A percentile compares a stretch with the other conserved stretches of the same genome.
phyloP scores from a whole-genome alignment of 2,113 vertebrate species.

The Plecotus auritus region DNA sequence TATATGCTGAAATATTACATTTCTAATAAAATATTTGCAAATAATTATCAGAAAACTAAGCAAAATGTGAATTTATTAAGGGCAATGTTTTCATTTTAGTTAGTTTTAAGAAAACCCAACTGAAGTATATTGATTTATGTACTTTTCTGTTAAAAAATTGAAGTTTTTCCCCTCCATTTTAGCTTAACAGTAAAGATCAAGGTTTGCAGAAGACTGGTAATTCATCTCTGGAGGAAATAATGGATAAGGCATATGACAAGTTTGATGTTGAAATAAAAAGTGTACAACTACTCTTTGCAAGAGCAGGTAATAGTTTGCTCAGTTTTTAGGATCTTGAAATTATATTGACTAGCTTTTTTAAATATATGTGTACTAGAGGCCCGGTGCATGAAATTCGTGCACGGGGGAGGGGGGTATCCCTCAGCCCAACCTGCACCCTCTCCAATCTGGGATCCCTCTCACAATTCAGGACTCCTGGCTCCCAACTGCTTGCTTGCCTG shows the following conservation, averaged over 20 bases:
- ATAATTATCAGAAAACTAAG: neutral
- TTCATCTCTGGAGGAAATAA: slow-evolving; percentile 95
- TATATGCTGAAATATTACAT: neutral
- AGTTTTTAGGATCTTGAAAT: neutral
- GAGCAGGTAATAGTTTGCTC: slow-evolving; percentile 85
- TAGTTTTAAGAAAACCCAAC: neutral
- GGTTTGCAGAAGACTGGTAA: slow-evolving; percentile 71
- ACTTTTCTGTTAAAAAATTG: slow-evolving; percentile 33
- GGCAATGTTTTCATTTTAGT: neutral
- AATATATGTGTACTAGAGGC: neutral
- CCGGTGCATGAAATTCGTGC: too few species aligned
- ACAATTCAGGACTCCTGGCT: too few species aligned
- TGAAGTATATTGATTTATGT: neutral
- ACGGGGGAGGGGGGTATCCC: too few species aligned
- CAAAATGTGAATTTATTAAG: neutral
- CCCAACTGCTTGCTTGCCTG: too few species aligned
- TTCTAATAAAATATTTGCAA: neutral
- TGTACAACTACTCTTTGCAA: slow-evolving; percentile 94
- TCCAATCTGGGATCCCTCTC: too few species aligned
- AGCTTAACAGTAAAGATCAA: slow-evolving; percentile 92
- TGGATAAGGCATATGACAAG: slow-evolving; percentile 96
- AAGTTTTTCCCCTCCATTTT: slow-evolving; percentile 25
- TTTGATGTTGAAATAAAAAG: slow-evolving; percentile 91
- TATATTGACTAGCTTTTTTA: neutral
- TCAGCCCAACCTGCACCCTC: too few species aligned